Evolutionary conservation across 2,113 vertebrate genomes (phyloP), one percentile per base, ranked within the genome.

Genomic region (Anoplopoma fimbria): DNA sequence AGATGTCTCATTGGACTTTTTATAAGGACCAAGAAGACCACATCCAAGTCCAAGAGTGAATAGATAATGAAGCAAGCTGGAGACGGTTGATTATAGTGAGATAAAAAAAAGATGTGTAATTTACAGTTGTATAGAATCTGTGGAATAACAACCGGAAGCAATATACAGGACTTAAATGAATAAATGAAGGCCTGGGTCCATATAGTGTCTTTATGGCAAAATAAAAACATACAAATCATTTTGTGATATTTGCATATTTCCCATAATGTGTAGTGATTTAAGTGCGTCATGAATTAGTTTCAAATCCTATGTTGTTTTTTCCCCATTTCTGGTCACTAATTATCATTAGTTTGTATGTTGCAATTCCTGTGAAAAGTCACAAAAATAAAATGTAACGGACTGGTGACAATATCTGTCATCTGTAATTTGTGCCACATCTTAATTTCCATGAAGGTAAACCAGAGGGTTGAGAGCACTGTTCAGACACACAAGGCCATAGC

Each of bases 381-480:
- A 47, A 6, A 45, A 45, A 45, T 45, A 45, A 45, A 17, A 17
- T 15, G 42, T 4, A 3, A 4, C 4, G 42, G 42, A 45, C 17
- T 13, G 42, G 13, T 45, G 42, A 14, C 4, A 45, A 45, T 45
- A 45, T 45, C 42, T 1, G 4, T 45, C 47, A 51, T 51, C 19
- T 51, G 47, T 23, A 51, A 51, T 51, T 21, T 49, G 47, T n/a
- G n/a, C n/a, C n/a, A n/a, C n/a, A n/a, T n/a, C n/a, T n/a, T n/a
- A n/a, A n/a, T n/a, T 85, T 38, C 83, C 81, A 25, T 94, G 77
- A 38, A 97, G 78, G 0, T 97, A 97, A 71, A 97, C 84, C 58
- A 97, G 81, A 3, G 96, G 96, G 71, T 96, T 96, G 63, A 97
- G 84, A 65, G 93, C 94, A 12, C 95, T 95, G 91, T 96, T 97